A percentile compares a stretch with the other conserved stretches of the same genome.
phyloP scores from a whole-genome alignment of 2,797 vertebrate species.

The Liparis tanakae region DNA sequence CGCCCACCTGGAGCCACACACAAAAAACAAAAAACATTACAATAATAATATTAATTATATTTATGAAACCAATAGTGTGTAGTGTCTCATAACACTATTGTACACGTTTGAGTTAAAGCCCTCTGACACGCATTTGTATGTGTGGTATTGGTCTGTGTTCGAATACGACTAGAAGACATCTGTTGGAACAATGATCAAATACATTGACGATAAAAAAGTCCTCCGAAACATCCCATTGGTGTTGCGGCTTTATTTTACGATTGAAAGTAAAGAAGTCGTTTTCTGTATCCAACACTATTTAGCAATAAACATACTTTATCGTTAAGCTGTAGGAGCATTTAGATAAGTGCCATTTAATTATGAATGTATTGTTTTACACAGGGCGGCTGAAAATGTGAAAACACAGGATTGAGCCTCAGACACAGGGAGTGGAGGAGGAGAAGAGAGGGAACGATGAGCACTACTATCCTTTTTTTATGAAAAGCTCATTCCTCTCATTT shows the following conservation, averaged over 20 bases:
- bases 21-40: too few relatives aligned
- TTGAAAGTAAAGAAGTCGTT: too few relatives aligned
- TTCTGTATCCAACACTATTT: background rate
- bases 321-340: background rate
- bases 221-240: background rate
- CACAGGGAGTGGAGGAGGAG: background rate
- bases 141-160: background rate
- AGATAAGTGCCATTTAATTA: background rate
- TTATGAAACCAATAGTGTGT: too few relatives aligned
- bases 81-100: background rate
- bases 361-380: background rate
- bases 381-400: background rate
- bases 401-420: background rate
- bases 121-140: too few relatives aligned
- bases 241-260: background rate
- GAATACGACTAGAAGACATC: slow-evolving; percentile 5
- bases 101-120: background rate
- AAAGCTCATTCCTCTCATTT: background rate
- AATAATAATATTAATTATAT: too few relatives aligned
- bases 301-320: background rate
- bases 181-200: background rate
- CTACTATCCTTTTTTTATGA: background rate
- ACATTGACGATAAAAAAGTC: background rate
- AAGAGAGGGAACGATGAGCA: background rate
- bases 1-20: too few relatives aligned